Evolutionary conservation across 1,140 invertebrate species (phyloP), one percentile per base, ranked within the genome.

Genomic region (Drosophila asahinai): DNA sequence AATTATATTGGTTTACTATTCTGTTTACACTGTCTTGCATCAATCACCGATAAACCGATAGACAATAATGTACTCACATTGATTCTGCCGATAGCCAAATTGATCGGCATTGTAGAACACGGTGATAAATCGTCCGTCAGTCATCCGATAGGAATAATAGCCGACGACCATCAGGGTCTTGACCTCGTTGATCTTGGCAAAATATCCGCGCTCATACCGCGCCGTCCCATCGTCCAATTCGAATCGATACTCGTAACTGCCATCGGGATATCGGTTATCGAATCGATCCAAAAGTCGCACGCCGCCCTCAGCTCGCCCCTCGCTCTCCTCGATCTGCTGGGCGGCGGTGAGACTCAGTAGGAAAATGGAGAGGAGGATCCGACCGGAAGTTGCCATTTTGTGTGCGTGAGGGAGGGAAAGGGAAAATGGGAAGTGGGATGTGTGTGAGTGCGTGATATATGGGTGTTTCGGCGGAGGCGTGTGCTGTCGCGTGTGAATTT

Each of bases 71-170:
- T 74, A 90, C 87, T 92, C 58, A 92, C 91, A 91, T 65, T 92
- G 91, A 76, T 92, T 92, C 55, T 92, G 91, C 9, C 91, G 59
- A 40, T 92, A 92, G 19, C 91, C 91, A 72, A 86, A 82, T 33
- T 92, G 91, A 81, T 92, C 91, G 15, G 91, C 91, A 63, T 92
- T 92, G 19, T 92, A 92, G 77, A 92, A 92, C 5, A 92, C 91
- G 3, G 91, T 92, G 14, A 92, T 65, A 15, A 86, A 92, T 7
- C 91, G 72, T 3, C 77, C 79, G 52, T 92, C 91, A 27, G 73
- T 62, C 82, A 92, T 80, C 17, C 91, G 91, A 33, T 92, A 92
- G 3, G 91, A 79, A 27, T 92, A 92, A 47, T 92, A 92, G 2
- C 91, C 91, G 0, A 92, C 91, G 2, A 92, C 91, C 74, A 92